Conservation (phyloP, 2,888 invertebrate genomes). For the Trypoxylon attenuatum region DNA sequence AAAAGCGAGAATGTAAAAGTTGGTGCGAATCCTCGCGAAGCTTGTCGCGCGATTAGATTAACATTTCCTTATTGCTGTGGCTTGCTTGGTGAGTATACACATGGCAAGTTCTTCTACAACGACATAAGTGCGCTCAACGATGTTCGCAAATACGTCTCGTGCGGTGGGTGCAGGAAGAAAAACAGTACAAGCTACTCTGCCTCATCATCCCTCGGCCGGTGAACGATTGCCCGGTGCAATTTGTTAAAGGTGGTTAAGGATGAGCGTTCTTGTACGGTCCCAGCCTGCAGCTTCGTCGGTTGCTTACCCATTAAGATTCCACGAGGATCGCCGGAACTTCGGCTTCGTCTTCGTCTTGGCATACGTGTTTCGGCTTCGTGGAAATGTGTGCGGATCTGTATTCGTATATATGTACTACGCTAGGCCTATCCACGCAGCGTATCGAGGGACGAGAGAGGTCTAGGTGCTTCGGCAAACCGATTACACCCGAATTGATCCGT, state of each 20-base stretch:
- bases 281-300: slow-evolving; percentile 33
- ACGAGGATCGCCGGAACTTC: slow-evolving; percentile 50
- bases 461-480: slow-evolving; percentile 49
- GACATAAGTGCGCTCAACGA: slow-evolving; percentile 23
- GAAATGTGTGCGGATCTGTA: background rate
- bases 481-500: slow-evolving; percentile 52
- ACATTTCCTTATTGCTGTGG: too few species aligned
- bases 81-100: too few species aligned
- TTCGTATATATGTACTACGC: too few species aligned
- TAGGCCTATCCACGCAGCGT: too few species aligned
- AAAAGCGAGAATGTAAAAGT: too few species aligned
- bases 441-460: slow-evolving; percentile 23
- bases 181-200: slow-evolving; percentile 47
- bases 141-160: slow-evolving; percentile 45
- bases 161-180: slow-evolving; percentile 31
- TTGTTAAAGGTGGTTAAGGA: slow-evolving; percentile 60
- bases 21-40: too few species aligned
- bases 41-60: too few species aligned
- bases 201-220: slow-evolving; percentile 45
- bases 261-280: slow-evolving; percentile 56
- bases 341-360: slow-evolving; percentile 34
- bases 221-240: slow-evolving; percentile 55
- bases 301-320: slow-evolving; percentile 55
- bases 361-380: slow-evolving; percentile 22
- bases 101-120: too few species aligned